phyloP scores from a whole-genome alignment of 2,888 invertebrate genomes.

The Tetramorium bicarinatum region DNA sequence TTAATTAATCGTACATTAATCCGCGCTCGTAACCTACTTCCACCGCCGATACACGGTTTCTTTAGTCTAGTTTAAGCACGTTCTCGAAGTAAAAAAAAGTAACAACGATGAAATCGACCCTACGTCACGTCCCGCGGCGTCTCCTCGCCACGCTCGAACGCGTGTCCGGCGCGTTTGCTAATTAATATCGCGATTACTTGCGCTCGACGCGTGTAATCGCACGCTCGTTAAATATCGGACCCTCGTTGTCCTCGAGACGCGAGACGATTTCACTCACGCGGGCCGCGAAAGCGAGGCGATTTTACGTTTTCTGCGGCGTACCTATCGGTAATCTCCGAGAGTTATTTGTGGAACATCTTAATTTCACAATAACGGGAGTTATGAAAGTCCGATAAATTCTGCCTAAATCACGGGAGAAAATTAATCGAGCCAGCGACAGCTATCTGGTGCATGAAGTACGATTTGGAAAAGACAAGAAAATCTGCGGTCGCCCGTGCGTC shows the following conservation, averaged over 20 bases:
- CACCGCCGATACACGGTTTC: slow-evolving; percentile 72
- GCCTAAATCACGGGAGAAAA: slow-evolving; percentile 25
- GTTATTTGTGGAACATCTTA: slow-evolving; percentile 17
- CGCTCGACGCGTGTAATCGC: not conserved
- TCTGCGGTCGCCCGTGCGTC: not conserved
- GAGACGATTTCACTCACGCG: slow-evolving; percentile 31
- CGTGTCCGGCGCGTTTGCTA: not conserved
- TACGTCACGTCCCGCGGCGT: not conserved
- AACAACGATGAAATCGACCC: not conserved
- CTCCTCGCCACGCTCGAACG: slow-evolving; percentile 8
- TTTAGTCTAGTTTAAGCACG: slow-evolving; percentile 74
- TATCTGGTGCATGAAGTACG: slow-evolving; percentile 15
- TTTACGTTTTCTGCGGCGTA: slow-evolving; percentile 7
- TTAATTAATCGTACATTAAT: slow-evolving; percentile 71
- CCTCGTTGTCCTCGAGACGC: slow-evolving; percentile 13
- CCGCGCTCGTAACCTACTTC: slow-evolving; percentile 73
- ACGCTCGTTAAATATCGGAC: slow-evolving; percentile 24
- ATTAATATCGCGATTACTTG: slow-evolving; percentile 3
- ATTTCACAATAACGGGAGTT: slow-evolving; percentile 37
- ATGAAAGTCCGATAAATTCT: slow-evolving; percentile 23
- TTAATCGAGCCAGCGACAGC: slow-evolving; percentile 24
- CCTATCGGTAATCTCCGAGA: slow-evolving; percentile 35
- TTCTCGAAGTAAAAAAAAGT: slow-evolving; percentile 11
- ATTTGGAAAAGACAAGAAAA: slow-evolving; percentile 16
- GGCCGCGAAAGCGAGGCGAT: slow-evolving; percentile 40